Base-by-base conservation (phyloP, 2,113 vertebrate genomes). In the Tinamus guttatus region DNA sequence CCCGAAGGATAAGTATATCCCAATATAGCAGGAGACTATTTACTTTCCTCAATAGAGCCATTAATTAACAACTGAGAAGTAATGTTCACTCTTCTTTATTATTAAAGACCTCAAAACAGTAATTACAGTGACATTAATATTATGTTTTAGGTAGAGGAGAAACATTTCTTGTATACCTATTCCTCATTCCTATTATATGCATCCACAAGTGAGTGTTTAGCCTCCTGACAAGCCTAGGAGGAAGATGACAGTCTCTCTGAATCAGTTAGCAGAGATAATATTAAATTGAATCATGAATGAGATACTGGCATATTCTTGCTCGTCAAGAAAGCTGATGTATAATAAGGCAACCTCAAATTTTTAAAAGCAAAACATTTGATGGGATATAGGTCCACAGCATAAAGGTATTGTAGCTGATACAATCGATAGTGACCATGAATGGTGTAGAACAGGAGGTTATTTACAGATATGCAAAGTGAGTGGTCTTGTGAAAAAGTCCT, bases 1-100 rank as follows among this genome's bases (percentile, higher is more conserved):
- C 16, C 70, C 70, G 73, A 15, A 89, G 79, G 70, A 68, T 58
- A 82, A 93, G 76, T 41, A 60, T 40, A 68, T 36, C 49, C n/a
- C 58, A 85, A 64, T 82, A 76, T 43, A 89, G 81, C 25, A 69
- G 54, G n/a, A 93, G n/a, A 56, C 43, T 80, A 83, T 64, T 94
- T 81, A 93, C 47, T 69, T 89, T 51, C 54, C 45, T 81, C 6
- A 82, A 88, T 32, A 89, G 73, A 90, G 45, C 40, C 19, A 60
- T 64, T 73, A 59, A 58, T 5, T 2, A 34, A 56, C 21, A 85
- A 70, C 43, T 92, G 43, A 89, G 40, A 54, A 88, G 73, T 76
- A 92, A 84, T 76, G 86, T 52, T 86, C 62, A 69, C 27, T 89
- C 20, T 13, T 93, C 18, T 93, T 81, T 90, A 89, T 71, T 94